phyloP scores from a whole-genome alignment of 2,888 invertebrate species.

The Cotesia congregata region DNA sequence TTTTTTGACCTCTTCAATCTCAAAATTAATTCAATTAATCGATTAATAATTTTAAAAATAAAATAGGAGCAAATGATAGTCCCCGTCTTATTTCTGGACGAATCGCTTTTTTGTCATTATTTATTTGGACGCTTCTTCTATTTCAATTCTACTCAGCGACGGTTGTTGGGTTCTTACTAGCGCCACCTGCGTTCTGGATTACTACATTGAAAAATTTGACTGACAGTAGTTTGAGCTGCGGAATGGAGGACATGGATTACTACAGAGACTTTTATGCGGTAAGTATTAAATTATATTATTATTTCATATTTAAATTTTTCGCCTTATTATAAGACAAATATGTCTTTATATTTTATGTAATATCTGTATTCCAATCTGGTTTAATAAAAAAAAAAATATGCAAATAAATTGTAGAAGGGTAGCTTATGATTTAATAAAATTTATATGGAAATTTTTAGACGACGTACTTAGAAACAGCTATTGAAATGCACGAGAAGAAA shows the following conservation, averaged over 20 bases:
- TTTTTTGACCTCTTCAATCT: not conserved
- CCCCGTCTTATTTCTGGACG: constrained; percentile 70
- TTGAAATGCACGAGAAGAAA: constrained; percentile 75
- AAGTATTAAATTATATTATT: constrained; percentile 30
- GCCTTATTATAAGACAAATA: too few relatives aligned
- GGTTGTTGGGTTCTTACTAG: constrained; percentile 63
- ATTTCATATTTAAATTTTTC: not conserved
- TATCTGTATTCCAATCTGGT: too few relatives aligned
- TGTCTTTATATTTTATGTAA: too few relatives aligned
- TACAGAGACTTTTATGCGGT: constrained; percentile 60
- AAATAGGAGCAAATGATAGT: constrained; percentile 69
- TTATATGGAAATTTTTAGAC: not conserved
- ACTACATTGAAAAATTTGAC: constrained; percentile 58
- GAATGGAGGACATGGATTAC: constrained; percentile 61
- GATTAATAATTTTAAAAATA: constrained; percentile 20
- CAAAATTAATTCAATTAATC: not conserved
- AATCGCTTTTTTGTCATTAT: constrained; percentile 58
- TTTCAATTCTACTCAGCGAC: constrained; percentile 67
- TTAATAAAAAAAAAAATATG: too few relatives aligned
- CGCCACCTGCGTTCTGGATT: constrained; percentile 62
- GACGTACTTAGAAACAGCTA: constrained; percentile 76
- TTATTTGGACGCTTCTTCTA: constrained; percentile 61
- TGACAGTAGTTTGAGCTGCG: constrained; percentile 60
- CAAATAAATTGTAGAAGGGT: too few relatives aligned
- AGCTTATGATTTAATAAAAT: not conserved